Evolutionary conservation across 2,888 invertebrate species (phyloP), one percentile per base, ranked within the genome.

Genomic region (Pocota personata): DNA sequence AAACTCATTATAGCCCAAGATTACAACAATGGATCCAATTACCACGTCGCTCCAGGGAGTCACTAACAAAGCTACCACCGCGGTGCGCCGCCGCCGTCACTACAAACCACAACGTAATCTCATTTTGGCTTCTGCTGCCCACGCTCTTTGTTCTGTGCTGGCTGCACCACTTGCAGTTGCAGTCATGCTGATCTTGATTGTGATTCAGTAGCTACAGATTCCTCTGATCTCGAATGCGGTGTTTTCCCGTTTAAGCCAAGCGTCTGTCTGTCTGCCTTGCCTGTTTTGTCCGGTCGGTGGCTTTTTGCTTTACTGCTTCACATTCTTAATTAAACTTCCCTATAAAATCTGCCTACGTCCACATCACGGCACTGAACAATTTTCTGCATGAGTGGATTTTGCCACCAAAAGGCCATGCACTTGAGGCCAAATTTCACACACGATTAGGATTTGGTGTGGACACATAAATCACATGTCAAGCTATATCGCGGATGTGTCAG

Each of bases 191-290:
- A 75, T 82, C 69, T 82, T 69, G 60, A 76, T 69, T 69, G 52
- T 37, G 46, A 76, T 76, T 62, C 82, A 69, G 76, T 76, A 69
- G 82, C 62, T 30, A 27, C 27, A 62, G 69, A 82, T 78, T 73
- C 60, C 7, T 35, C 52, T 66, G 77, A 83, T 83, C 72, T 52
- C 27, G 66, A 72, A 72, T 77, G 58, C 46, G 21, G 64, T 60
- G 40, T 62, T 48, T 58, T 35, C 32, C 43, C 58, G 14, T 57
- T 32, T 16, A 7, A 19, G 8, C 4, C 46, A 55, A 72, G 83
- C 83, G 83, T 83, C 71, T 55, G 2, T 64, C 73, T 73, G 83
- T 78, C 83, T 83, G 37, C 24, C 78, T 48, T 58, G 58, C 19
- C 37, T 60, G 46, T n/a, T 57, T 37, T 19, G 52, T 30, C 4